Conservation (phyloP, 2,113 vertebrate species). For the Semicossyphus pulcher region DNA sequence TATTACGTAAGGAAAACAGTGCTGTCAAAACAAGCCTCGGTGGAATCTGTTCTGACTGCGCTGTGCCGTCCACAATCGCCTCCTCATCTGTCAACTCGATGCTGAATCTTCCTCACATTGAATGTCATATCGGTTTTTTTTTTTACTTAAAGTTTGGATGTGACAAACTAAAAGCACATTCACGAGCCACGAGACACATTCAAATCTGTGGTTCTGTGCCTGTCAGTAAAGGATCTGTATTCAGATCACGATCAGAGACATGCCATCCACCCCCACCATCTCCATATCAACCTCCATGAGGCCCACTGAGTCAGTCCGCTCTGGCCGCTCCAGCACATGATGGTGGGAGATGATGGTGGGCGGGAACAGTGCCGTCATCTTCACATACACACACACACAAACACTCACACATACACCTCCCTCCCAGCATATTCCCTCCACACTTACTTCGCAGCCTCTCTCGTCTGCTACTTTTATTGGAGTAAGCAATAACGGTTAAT, state of each 20-base stretch:
- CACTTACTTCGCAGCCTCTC: slow-evolving; percentile 24
- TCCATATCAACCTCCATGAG: slow-evolving; percentile 75
- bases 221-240: slow-evolving; percentile 20
- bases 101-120: neutral
- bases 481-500: slow-evolving; percentile 33
- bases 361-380: slow-evolving; percentile 72
- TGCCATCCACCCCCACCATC: slow-evolving; percentile 76
- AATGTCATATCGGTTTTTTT: slow-evolving; percentile 1
- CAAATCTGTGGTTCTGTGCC: neutral
- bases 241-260: slow-evolving; percentile 75
- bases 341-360: slow-evolving; percentile 79
- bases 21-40: slow-evolving; percentile 67
- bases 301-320: slow-evolving; percentile 80
- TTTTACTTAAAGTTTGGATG: neutral
- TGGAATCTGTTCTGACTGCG: slow-evolving; percentile 36
- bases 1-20: slow-evolving; percentile 56
- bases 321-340: slow-evolving; percentile 63
- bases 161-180: slow-evolving; percentile 3
- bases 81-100: slow-evolving; percentile 56
- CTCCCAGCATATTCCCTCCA: slow-evolving; percentile 28
- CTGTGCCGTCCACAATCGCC: slow-evolving; percentile 25
- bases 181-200: neutral
- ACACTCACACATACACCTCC: slow-evolving; percentile 38
- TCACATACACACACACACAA: slow-evolving; percentile 50
- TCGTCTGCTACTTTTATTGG: slow-evolving; percentile 33